Conservation (phyloP, 1,140 invertebrate genomes). For the Drosophila sp. region DNA sequence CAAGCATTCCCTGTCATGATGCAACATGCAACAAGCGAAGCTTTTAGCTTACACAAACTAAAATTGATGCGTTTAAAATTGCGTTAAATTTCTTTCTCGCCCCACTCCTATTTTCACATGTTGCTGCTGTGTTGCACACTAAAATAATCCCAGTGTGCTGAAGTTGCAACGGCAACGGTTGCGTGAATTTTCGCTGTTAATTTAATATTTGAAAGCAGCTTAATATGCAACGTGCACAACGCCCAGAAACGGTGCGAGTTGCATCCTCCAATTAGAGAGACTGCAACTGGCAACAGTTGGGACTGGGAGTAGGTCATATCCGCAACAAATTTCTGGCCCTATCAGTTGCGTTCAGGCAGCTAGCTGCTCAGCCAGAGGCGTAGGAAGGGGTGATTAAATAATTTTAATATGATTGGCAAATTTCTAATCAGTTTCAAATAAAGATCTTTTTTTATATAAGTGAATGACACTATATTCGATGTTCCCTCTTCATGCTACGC, state of each 20-base stretch:
- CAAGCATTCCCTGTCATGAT: slow-evolving; percentile 49
- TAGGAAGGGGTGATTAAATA: neutral
- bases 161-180: slow-evolving; percentile 45
- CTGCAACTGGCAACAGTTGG: neutral
- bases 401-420: too few relatives aligned
- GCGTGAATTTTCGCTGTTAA: slow-evolving; percentile 70
- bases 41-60: slow-evolving; percentile 67
- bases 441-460: too few relatives aligned
- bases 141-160: slow-evolving; percentile 58
- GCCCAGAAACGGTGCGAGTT: neutral
- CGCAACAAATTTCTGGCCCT: slow-evolving; percentile 21
- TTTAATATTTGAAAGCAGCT: slow-evolving; percentile 82
- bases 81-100: slow-evolving; percentile 54
- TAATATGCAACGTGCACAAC: slow-evolving; percentile 64
- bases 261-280: slow-evolving; percentile 33
- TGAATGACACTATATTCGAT: too few relatives aligned
- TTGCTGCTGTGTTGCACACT: slow-evolving; percentile 34
- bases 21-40: slow-evolving; percentile 62
- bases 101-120: slow-evolving; percentile 30
- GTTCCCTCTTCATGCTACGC: neutral
- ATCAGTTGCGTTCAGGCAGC: slow-evolving; percentile 39
- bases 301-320: slow-evolving; percentile 5
- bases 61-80: slow-evolving; percentile 81
- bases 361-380: slow-evolving; percentile 10
- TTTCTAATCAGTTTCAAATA: too few relatives aligned